These are phyloP conservation scores for Scolopax rusticola DNA, from an alignment of 2,797 vertebrate genomes.

Conservation along the genomic window DNA sequence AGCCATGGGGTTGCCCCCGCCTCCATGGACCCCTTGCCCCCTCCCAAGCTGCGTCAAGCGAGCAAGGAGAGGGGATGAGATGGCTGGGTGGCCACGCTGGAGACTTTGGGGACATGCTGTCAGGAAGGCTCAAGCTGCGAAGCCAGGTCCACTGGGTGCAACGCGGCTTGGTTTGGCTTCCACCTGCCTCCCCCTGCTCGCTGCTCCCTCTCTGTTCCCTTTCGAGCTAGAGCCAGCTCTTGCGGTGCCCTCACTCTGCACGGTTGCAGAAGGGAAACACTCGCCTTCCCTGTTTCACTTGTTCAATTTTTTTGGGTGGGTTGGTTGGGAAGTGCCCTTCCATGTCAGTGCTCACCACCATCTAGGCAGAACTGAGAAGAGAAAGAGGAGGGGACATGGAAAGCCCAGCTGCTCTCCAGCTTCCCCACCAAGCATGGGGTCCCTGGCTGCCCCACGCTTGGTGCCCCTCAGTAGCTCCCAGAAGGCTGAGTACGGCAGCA, in stretches of 20 bases:
- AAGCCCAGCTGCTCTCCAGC: not conserved
- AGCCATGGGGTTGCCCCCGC: conserved; percentile 52
- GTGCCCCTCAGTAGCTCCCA: not conserved
- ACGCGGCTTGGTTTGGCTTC: fast-evolving
- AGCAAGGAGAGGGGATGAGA: not conserved
- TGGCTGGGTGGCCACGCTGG: not conserved
- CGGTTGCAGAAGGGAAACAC: not conserved
- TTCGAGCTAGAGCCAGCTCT: fast-evolving
- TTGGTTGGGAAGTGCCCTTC: not conserved
- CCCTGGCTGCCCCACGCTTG: fast-evolving
- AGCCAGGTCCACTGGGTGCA: not conserved
- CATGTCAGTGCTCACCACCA: fast-evolving
- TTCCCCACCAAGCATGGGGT: not conserved
- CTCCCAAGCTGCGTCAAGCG: not conserved
- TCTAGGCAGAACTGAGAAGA: conserved; percentile 29
- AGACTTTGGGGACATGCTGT: not conserved
- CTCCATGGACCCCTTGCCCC: conserved; percentile 27
- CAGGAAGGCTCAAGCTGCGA: not conserved
- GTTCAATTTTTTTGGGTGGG: not conserved
- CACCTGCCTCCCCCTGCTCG: fast-evolving
- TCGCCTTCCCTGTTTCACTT: conserved; percentile 56
- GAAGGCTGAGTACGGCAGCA: not conserved
- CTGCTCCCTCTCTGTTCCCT: not conserved
- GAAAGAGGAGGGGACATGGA: not conserved
- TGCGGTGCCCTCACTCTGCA: not conserved